Evolutionary conservation across 2,888 invertebrate species (phyloP), one percentile per base, ranked within the genome.

Genomic region (Plusia festucae): DNA sequence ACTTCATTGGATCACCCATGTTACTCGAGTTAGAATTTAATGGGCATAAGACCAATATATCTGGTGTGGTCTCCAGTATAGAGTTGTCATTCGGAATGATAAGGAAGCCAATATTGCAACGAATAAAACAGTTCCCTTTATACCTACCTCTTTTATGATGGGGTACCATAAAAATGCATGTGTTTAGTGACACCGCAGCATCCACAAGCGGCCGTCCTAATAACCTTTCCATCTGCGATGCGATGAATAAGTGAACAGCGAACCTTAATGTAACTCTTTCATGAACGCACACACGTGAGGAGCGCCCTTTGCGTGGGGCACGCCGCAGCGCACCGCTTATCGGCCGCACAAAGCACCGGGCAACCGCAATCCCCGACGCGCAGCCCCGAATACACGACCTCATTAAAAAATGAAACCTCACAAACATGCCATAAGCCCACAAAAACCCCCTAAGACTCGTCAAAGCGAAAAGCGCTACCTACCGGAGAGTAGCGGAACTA

Each of bases 401-500:
- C 94, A 94, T 95, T 94, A 95, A 94, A 94, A 94, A 94, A 92
- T 92, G 90, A 91, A 91, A 88, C 88, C 85, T 80, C 81, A 89
- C 89, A 91, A 89, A 90, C 91, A 90, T 86, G 83, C 84, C 83
- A 82, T 85, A 82, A 84, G 84, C 87, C 85, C 78, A 87, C 87
- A 91, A 90, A 83, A 90, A 88, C 82, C 82, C 81, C 79, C 83
- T 82, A 78, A 85, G 85, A 83, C 84, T 87, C 86, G 88, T 93
- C 94, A 93, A 94, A 94, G 93, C 89, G 88, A 87, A 89, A 88
- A 89, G 91, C 93, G 92, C 91, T 84, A 85, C 93, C 93, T 89
- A 87, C 87, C 90, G 93, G 93, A 84, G 93, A 93, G 94, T 94
- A 94, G 94, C 93, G 86, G 90, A 91, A 94, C 94, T 93, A 90